These are phyloP conservation scores for Motacilla alba DNA, from an alignment of 2,113 vertebrate genomes.

Conservation along the genomic window DNA sequence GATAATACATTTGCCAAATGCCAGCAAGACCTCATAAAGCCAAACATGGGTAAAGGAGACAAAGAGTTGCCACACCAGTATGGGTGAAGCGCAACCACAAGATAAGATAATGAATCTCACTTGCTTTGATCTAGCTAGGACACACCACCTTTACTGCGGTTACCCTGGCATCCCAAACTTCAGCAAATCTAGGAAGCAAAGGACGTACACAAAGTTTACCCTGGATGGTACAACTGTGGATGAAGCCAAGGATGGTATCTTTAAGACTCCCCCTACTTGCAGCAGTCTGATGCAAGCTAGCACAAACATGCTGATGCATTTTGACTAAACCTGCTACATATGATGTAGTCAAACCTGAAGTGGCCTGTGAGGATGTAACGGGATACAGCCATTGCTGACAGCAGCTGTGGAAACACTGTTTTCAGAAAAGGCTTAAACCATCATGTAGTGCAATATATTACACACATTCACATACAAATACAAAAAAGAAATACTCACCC, in stretches of 20 bases:
- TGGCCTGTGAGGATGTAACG: background rate
- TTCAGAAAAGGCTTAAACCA: background rate
- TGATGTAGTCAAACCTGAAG: background rate
- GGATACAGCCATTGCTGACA: background rate
- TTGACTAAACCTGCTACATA: background rate
- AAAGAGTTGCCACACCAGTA: background rate
- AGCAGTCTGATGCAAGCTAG: background rate
- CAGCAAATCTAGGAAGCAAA: background rate
- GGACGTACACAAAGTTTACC: background rate
- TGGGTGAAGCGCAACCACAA: background rate
- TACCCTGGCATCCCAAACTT: background rate
- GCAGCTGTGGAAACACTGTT: background rate
- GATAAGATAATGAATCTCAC: background rate
- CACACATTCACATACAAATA: background rate
- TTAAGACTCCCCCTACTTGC: background rate
- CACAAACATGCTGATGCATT: background rate
- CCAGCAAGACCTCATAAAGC: background rate
- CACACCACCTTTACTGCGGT: background rate
- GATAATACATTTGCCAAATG: background rate
- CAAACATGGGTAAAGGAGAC: background rate
- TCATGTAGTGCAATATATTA: background rate
- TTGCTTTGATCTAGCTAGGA: background rate
- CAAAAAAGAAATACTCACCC: conserved; percentile 81
- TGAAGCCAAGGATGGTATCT: conserved; percentile 6
- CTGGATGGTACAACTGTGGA: background rate